Evolutionary conservation across 2,113 vertebrate species (phyloP).

Genomic region (Limnothrissa miodon): DNA sequence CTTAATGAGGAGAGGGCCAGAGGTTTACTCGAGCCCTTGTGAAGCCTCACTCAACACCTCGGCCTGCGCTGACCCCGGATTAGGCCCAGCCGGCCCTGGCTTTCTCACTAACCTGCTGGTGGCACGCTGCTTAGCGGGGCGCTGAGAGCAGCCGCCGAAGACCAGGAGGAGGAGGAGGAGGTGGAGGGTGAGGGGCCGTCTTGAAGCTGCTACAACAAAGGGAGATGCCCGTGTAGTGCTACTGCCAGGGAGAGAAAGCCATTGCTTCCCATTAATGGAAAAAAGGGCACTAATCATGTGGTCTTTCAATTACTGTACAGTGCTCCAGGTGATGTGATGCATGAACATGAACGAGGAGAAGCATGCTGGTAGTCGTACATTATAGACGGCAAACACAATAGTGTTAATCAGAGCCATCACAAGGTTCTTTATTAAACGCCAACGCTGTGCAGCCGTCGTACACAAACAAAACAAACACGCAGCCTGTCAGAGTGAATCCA

Average conservation of each 20-base stretch:
- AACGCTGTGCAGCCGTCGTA: neutral
- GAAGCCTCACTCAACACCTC: conserved; percentile 69
- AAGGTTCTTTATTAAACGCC: neutral
- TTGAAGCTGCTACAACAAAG: conserved; percentile 53
- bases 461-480: conserved; percentile 1
- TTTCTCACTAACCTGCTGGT: conserved; percentile 8
- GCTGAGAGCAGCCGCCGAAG: neutral
- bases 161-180: neutral
- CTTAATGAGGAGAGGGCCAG: conserved; percentile 61
- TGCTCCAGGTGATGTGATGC: neutral
- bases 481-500: neutral
- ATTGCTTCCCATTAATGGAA: conserved; percentile 24
- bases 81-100: conserved; percentile 46
- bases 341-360: neutral
- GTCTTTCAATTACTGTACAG: neutral
- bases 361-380: neutral
- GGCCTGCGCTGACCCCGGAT: conserved; percentile 70
- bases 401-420: neutral
- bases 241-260: conserved; percentile 45
- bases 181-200: conserved; percentile 48
- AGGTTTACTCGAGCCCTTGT: conserved; percentile 53
- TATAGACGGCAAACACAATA: neutral
- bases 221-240: conserved; percentile 51
- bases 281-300: neutral
- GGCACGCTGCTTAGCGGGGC: neutral